These are phyloP conservation scores for Scophthalmus maximus DNA, from an alignment of 2,113 vertebrate genomes.

Conservation along the genomic window DNA sequence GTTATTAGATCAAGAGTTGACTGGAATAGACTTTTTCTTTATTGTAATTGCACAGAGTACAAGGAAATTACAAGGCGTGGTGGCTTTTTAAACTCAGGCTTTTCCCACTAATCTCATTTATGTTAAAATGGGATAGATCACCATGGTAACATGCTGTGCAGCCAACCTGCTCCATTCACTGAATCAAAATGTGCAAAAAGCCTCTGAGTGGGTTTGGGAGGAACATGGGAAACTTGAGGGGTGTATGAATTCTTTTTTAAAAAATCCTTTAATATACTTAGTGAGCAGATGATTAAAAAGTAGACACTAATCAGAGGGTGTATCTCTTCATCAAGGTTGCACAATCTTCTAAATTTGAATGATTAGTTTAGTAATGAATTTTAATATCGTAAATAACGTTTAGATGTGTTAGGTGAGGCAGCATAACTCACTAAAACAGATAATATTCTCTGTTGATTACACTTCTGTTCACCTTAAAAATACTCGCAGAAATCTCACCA, in stretches of 20 bases:
- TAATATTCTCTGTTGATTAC: background rate
- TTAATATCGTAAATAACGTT: background rate
- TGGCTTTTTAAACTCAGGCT: background rate
- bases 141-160: conserved; percentile 3
- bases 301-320: background rate
- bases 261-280: too few species aligned
- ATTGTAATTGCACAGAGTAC: background rate
- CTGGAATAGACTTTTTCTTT: background rate
- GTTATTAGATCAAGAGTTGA: too few species aligned
- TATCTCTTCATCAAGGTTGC: background rate
- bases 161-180: background rate
- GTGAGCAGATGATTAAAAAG: background rate
- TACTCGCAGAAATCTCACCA: background rate
- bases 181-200: background rate
- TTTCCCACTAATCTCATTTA: background rate
- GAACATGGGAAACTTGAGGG: background rate
- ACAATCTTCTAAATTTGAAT: background rate
- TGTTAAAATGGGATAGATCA: background rate
- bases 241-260: too few species aligned
- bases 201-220: background rate
- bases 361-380: background rate
- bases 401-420: background rate
- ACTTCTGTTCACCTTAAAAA: background rate
- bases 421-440: background rate
- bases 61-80: background rate